phyloP scores from a whole-genome alignment of 2,797 vertebrate genomes.

The Hoplostethus atlanticus region DNA sequence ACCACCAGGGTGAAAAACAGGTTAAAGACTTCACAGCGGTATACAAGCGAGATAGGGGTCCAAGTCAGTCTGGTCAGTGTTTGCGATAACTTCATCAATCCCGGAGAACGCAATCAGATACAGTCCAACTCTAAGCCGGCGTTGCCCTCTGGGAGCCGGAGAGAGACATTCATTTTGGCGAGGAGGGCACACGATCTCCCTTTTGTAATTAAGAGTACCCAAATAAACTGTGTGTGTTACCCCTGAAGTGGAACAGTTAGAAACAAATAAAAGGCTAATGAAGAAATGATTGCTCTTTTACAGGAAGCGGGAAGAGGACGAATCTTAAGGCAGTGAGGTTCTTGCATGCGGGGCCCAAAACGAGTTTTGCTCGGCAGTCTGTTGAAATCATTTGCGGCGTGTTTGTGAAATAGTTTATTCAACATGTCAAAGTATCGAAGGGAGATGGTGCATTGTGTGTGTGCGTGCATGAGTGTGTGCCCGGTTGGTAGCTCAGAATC shows the following conservation, averaged over 20 bases:
- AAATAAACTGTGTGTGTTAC: conserved; percentile 86
- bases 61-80: conserved; percentile 79
- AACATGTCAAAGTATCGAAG: not conserved
- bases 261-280: conserved; percentile 89
- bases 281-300: conserved; percentile 88
- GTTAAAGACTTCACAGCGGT: conserved; percentile 81
- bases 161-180: conserved; percentile 78
- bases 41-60: conserved; percentile 70
- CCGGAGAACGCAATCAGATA: conserved; percentile 84
- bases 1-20: conserved; percentile 75
- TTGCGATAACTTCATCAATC: conserved; percentile 85
- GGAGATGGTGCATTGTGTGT: conserved; percentile 16
- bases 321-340: conserved; percentile 54
- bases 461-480: not conserved
- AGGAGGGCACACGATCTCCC: conserved; percentile 79
- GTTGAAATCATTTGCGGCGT: conserved; percentile 20
- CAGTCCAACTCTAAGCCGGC: conserved; percentile 76
- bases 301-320: conserved; percentile 63
- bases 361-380: conserved; percentile 8
- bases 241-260: conserved; percentile 84
- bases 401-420: not conserved
- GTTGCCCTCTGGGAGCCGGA: conserved; percentile 82
- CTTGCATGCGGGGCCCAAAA: conserved; percentile 38
- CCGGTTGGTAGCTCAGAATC: conserved; percentile 36
- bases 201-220: conserved; percentile 90